Conservation (phyloP, 92 coral and sea anemone species). For the Umimayanthus chanpuru region DNA sequence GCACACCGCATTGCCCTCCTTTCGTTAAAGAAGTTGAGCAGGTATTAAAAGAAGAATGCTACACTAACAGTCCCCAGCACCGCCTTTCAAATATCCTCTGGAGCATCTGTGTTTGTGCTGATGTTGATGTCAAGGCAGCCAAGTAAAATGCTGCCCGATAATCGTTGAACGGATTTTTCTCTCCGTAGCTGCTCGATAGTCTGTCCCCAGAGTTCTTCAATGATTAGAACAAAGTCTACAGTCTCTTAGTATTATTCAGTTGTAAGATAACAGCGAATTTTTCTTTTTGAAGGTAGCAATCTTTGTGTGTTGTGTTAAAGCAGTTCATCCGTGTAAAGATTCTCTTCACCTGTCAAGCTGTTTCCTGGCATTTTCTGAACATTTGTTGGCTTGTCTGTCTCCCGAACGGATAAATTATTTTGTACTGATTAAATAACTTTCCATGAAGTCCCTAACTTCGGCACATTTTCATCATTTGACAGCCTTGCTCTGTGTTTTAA, state of each 20-base stretch:
- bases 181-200: background rate
- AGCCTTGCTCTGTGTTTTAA: constrained; percentile 16
- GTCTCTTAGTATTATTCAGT: background rate
- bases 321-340: constrained; percentile 1
- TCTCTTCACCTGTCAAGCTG: background rate
- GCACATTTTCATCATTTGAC: background rate
- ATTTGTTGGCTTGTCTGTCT: background rate
- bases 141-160: background rate
- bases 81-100: background rate
- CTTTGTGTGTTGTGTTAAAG: background rate
- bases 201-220: background rate
- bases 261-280: background rate
- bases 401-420: background rate
- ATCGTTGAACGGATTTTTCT: background rate
- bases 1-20: no score
- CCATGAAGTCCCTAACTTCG: background rate
- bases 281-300: background rate
- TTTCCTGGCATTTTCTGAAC: background rate
- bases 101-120: background rate
- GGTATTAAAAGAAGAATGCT: no score
- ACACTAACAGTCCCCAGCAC: background rate
- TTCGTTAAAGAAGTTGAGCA: no score
- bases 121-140: background rate
- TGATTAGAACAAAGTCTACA: background rate
- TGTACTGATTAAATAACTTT: background rate